Base-by-base conservation (phyloP, 2,797 vertebrate species). In the Acrocephalus scirpaceus region DNA sequence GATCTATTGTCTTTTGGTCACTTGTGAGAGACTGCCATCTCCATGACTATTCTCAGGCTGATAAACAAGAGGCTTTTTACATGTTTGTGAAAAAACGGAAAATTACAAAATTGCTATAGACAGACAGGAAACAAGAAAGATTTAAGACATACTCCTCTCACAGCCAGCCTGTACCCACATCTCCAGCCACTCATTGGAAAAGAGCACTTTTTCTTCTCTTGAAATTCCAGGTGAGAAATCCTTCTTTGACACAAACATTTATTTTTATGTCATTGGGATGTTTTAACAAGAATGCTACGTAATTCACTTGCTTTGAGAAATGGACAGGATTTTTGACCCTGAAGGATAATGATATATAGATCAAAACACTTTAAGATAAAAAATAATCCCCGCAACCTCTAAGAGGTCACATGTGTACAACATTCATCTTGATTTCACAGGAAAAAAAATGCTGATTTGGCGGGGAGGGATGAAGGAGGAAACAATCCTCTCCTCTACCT, bases 271-370 rank as follows among this genome's bases (percentile, higher is more conserved):
- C 22, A 54, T 1, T 51, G 27, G 25, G 50, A 75, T 62, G 13
- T 38, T 92, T 88, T 38, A 81, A 79, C 0, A 13, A 56, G 34
- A 93, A 76, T 60, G 64, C 29, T 73, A 70, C 0, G 0, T 34
- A 58, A 86, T 84, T 75, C 44, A 7, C 34, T 75, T 88, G 56
- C 66, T 81, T 76, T 60, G 76, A 88, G n/a, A 95, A 95, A 77
- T 15, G 19, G 57, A 73, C 0, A 0, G 8, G 38, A 25, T 76
- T 82, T 57, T 2, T 87, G 67, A 93, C 45, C 48, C 72, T 74
- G 50, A 60, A 67, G 8, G 44, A 62, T 57, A 77, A 74, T 29
- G n/a, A 81, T 10, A 45, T 1, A 44, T 13, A 57, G 19, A 38
- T 54, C 73, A 88, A 86, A 18, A 40, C 26, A 72, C 47, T 90